phyloP scores from a whole-genome alignment of 2,888 invertebrate genomes.

The Amiota minor region DNA sequence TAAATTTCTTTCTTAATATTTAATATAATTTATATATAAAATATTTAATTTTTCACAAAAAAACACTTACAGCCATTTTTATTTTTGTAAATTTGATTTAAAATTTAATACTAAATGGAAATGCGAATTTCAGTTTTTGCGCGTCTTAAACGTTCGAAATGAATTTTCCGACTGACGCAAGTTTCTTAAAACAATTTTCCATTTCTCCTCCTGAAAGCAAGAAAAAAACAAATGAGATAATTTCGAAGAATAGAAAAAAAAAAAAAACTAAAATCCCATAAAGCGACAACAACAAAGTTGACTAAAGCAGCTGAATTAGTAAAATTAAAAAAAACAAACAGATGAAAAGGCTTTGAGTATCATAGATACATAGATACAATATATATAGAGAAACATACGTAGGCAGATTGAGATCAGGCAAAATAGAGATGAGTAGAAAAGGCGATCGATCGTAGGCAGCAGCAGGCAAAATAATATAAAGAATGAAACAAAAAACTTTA shows the following conservation, averaged over 20 bases:
- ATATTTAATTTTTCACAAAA: slow-evolving; percentile 16
- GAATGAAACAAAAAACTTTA: too few relatives aligned
- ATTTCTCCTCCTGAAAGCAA: slow-evolving; percentile 59
- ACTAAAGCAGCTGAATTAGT: slow-evolving; percentile 1
- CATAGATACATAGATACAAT: neutral
- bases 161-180: slow-evolving; percentile 69
- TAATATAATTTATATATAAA: neutral
- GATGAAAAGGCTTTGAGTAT: neutral
- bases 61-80: slow-evolving; percentile 69
- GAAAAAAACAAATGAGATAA: slow-evolving; percentile 42
- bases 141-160: slow-evolving; percentile 66
- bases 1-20: neutral
- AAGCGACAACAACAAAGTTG: neutral
- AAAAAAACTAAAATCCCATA: neutral
- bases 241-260: slow-evolving; percentile 47
- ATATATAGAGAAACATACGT: neutral
- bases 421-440: neutral
- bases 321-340: neutral
- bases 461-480: neutral
- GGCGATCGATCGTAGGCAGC: neutral
- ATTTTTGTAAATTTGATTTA: slow-evolving; percentile 17
- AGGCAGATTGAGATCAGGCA: neutral
- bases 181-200: slow-evolving; percentile 63
- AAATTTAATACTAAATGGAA: slow-evolving; percentile 37
- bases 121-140: slow-evolving; percentile 38